These are phyloP conservation scores for Anagrus nilaparvatae DNA, from an alignment of 1,140 invertebrate species.

Conservation along the genomic window DNA sequence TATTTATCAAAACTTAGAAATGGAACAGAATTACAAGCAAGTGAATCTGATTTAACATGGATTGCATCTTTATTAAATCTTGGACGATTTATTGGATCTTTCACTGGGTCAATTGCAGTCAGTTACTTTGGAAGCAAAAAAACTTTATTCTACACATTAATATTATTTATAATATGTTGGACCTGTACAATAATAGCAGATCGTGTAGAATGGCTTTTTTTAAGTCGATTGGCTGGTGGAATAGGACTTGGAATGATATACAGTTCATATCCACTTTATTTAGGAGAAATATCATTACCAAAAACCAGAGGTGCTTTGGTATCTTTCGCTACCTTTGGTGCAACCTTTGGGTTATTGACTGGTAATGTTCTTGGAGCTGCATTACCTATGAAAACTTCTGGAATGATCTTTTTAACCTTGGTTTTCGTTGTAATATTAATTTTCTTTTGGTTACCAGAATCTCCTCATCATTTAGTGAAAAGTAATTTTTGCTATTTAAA, in stretches of 20 bases:
- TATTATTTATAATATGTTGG: conserved; percentile 55
- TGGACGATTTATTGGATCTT: conserved; percentile 36
- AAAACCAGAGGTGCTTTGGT: conserved; percentile 56
- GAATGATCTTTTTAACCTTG: conserved; percentile 50
- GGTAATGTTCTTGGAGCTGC: conserved; percentile 56
- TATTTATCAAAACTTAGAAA: conserved; percentile 44
- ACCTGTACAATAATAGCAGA: conserved; percentile 35
- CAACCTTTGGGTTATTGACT: conserved; percentile 52
- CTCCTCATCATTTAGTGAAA: conserved; percentile 58
- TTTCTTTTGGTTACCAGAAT: conserved; percentile 61
- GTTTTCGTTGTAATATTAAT: conserved; percentile 61
- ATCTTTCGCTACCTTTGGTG: conserved; percentile 45
- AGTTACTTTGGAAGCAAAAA: conserved; percentile 56
- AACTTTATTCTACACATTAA: conserved; percentile 47
- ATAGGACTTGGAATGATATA: conserved; percentile 57
- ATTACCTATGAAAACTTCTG: conserved; percentile 45
- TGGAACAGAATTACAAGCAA: no score
- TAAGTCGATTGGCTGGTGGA: conserved; percentile 46
- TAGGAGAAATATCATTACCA: conserved; percentile 56
- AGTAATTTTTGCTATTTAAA: no score
- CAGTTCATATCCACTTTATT: conserved; percentile 53
- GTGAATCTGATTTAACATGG: conserved; percentile 53
- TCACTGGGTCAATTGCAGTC: conserved; percentile 26
- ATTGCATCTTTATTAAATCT: conserved; percentile 50
- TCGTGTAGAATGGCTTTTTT: conserved; percentile 44